These are phyloP conservation scores for Phylloscopus trochiloides DNA, from an alignment of 2,113 vertebrate genomes.

Conservation along the genomic window DNA sequence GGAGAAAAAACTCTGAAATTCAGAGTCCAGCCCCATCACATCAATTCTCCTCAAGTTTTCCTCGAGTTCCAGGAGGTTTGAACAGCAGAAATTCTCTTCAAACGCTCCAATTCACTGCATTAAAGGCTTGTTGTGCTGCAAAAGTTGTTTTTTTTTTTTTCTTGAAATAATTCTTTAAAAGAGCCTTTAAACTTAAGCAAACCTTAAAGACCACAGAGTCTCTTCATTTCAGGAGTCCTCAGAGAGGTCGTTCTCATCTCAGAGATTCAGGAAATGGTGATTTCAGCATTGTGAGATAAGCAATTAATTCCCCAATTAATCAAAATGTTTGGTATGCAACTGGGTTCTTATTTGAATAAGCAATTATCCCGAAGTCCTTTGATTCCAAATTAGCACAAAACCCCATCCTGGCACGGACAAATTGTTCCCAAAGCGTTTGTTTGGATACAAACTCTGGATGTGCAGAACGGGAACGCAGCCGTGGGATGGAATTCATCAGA, in stretches of 20 bases:
- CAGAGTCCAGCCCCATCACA: neutral
- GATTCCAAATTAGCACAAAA: neutral
- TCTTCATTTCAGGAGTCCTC: neutral
- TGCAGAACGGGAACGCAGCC: neutral
- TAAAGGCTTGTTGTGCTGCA: neutral
- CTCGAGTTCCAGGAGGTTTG: neutral
- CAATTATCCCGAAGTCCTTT: constrained; percentile 2
- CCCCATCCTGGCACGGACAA: neutral
- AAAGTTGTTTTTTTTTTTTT: accelerated
- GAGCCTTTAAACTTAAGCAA: neutral
- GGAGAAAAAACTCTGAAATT: neutral
- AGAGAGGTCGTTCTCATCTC: neutral
- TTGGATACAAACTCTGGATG: neutral
- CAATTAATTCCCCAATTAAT: constrained; percentile 42
- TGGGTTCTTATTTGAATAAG: constrained; percentile 2
- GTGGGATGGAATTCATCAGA: accelerated
- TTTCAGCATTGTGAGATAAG: neutral
- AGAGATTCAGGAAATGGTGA: neutral
- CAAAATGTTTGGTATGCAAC: neutral
- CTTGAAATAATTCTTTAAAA: neutral
- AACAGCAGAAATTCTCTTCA: neutral
- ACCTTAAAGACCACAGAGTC: neutral
- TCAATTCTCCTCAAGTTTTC: neutral
- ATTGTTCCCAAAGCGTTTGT: neutral
- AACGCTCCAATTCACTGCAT: neutral